phyloP scores from a whole-genome alignment of 1,140 invertebrate genomes.

The Drosophila triauraria region DNA sequence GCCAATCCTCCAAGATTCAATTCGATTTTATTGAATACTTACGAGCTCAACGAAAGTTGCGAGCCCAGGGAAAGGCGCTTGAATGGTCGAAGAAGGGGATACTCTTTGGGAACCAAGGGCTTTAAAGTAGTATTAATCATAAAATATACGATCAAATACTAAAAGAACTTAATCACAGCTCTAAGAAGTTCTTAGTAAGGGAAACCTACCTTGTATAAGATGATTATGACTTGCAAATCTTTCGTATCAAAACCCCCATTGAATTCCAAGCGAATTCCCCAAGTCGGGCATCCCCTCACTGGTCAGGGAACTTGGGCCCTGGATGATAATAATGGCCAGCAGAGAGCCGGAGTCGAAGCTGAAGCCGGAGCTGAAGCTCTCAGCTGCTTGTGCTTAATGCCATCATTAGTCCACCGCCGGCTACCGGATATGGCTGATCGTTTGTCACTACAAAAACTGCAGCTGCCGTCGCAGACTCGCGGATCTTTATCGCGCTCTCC shows the following conservation, averaged over 20 bases:
- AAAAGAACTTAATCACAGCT: too few species aligned
- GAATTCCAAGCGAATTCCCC: neutral
- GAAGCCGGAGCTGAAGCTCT: slow-evolving; percentile 13
- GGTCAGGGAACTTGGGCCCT: neutral
- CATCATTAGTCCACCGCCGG: slow-evolving; percentile 74
- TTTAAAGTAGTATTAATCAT: too few species aligned
- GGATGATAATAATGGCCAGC: slow-evolving; percentile 27
- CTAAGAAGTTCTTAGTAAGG: neutral
- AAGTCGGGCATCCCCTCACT: neutral
- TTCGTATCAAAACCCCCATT: neutral
- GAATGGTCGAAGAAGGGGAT: neutral
- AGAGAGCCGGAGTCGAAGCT: neutral
- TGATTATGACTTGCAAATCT: slow-evolving; percentile 13
- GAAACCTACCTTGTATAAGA: neutral
- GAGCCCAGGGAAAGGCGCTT: neutral
- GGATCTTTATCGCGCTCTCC: slow-evolving; percentile 11
- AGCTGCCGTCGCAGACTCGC: slow-evolving; percentile 32
- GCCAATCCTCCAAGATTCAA: slow-evolving; percentile 50
- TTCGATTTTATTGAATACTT: slow-evolving; percentile 80
- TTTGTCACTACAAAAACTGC: slow-evolving; percentile 71
- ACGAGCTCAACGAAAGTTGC: slow-evolving; percentile 63
- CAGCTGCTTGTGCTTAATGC: slow-evolving; percentile 71
- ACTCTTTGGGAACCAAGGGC: slow-evolving; percentile 12
- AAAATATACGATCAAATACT: neutral
- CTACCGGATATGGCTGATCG: slow-evolving; percentile 81